A percentile compares a stretch with the other conserved stretches of the same genome.
Conservation (phyloP, 2,888 invertebrate genomes). For the Pegoplata infirma region DNA sequence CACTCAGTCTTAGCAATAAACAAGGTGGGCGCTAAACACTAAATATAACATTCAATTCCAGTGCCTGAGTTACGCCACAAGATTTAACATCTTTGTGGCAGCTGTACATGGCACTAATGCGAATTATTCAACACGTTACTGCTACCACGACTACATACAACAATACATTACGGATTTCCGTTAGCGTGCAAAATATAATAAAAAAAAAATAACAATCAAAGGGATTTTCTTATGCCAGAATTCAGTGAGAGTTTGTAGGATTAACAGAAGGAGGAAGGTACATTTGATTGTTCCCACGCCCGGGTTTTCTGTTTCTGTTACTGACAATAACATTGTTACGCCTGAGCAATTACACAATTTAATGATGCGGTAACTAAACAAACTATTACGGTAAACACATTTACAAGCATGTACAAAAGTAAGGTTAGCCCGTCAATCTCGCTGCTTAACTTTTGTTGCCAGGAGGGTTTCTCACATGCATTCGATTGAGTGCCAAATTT, state of each 20-base stretch:
- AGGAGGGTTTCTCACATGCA: slow-evolving; percentile 40
- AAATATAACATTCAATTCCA: slow-evolving; percentile 39
- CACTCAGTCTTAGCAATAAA: slow-evolving; percentile 16
- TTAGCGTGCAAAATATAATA: slow-evolving; percentile 46
- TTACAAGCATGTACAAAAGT: slow-evolving; percentile 1
- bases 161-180: slow-evolving; percentile 60
- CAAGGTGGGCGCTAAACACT: slow-evolving; percentile 62
- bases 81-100: slow-evolving; percentile 67
- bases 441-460: slow-evolving; percentile 51
- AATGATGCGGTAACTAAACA: slow-evolving; percentile 51
- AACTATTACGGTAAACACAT: slow-evolving; percentile 48
- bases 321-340: slow-evolving; percentile 55
- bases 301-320: slow-evolving; percentile 46
- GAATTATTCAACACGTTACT: slow-evolving; percentile 69
- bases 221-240: slow-evolving; percentile 55
- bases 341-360: slow-evolving; percentile 67
- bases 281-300: slow-evolving; percentile 72
- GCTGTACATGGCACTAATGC: slow-evolving; percentile 69
- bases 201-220: slow-evolving; percentile 48
- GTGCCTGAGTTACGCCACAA: slow-evolving; percentile 68
- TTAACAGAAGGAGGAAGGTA: slow-evolving; percentile 60
- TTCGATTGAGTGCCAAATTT: slow-evolving; percentile 73
- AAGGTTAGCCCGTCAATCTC: slow-evolving; percentile 42
- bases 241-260: slow-evolving; percentile 62
- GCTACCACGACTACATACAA: not conserved